Conservation (phyloP, 2,113 vertebrate genomes). For the Rhynchomys soricoides region DNA sequence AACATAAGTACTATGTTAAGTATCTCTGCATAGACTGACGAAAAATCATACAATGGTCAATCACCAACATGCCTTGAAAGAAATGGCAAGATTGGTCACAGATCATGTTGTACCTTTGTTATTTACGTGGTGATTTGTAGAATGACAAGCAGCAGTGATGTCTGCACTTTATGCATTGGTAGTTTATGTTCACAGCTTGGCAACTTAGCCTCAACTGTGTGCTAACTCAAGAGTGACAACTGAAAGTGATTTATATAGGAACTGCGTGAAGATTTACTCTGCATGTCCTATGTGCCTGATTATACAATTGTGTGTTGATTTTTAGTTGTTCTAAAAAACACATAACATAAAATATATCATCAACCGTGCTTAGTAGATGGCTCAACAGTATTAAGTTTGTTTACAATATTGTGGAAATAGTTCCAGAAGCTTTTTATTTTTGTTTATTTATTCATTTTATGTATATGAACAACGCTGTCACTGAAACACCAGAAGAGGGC, state of each 20-base stretch:
- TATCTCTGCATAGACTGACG: neutral
- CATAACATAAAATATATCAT: constrained; percentile 7
- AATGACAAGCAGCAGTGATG: neutral
- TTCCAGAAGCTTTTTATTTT: constrained; percentile 2
- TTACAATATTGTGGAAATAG: neutral
- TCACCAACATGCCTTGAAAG: constrained; percentile 37
- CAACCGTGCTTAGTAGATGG: neutral
- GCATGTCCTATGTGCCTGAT: neutral
- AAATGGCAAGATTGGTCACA: neutral
- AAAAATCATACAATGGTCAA: neutral
- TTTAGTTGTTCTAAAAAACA: constrained; percentile 49
- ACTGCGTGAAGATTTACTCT: neutral
- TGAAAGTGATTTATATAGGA: neutral
- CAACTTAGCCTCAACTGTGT: neutral
- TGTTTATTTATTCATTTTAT: too few relatives aligned
- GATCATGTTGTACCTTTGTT: constrained; percentile 21
- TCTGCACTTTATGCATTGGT: neutral
- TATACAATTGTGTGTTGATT: neutral
- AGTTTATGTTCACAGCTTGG: neutral
- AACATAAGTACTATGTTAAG: neutral
- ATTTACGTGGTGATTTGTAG: neutral
- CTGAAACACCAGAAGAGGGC: too few relatives aligned
- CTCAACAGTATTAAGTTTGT: neutral
- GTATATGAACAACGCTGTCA: too few relatives aligned
- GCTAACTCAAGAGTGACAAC: neutral